Percentiles rank a stretch among this genome's conserved stretches.
phyloP scores from a whole-genome alignment of 2,113 vertebrate species.

The Chelonoidis abingdonii region DNA sequence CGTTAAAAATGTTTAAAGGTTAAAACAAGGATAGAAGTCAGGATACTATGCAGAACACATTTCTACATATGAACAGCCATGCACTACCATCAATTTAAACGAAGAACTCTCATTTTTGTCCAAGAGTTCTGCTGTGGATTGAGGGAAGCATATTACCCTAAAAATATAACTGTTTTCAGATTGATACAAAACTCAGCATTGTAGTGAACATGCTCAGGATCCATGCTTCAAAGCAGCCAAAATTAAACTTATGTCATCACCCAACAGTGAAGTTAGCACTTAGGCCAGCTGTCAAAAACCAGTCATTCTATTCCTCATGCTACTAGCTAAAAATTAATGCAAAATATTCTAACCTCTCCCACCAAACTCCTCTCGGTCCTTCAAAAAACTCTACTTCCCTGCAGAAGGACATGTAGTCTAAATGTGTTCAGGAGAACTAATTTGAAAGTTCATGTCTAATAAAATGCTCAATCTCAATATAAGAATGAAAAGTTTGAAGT shows the following conservation, averaged over 20 bases:
- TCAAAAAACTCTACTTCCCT: not conserved
- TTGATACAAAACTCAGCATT: not conserved
- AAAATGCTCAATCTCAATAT: not conserved
- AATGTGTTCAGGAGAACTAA: too few species aligned
- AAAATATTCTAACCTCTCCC: not conserved
- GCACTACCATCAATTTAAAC: not conserved
- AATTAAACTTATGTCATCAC: not conserved
- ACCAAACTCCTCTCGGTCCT: not conserved
- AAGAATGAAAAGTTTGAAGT: not conserved
- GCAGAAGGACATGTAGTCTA: not conserved
- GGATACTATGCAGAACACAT: not conserved
- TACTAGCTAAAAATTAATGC: not conserved
- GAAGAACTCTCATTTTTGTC: not conserved
- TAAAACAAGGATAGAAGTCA: not conserved
- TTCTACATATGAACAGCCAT: not conserved
- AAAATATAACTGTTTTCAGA: not conserved
- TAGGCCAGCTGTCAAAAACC: not conserved
- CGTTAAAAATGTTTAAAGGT: not conserved
- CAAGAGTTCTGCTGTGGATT: not conserved
- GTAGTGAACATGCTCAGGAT: not conserved
- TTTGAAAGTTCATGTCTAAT: too few species aligned
- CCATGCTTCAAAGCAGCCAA: not conserved
- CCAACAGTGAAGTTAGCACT: not conserved
- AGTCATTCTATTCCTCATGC: fast-evolving
- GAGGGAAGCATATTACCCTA: not conserved